phyloP scores from a whole-genome alignment of 2,797 vertebrate species.

The Pipistrellus kuhlii region DNA sequence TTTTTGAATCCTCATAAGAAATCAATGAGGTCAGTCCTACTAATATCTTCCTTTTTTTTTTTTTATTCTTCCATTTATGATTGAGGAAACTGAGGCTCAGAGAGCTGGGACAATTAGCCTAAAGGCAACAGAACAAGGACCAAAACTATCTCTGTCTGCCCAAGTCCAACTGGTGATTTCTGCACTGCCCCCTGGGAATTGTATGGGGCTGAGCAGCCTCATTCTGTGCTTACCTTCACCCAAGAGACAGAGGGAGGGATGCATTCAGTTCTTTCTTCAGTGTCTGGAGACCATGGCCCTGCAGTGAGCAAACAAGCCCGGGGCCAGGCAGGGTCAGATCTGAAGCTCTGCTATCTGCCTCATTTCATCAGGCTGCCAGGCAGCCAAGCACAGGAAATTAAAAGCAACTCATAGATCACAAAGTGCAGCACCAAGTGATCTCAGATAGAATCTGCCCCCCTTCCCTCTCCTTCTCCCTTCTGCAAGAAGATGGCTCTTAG shows the following conservation, averaged over 20 bases:
- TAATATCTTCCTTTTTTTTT: neutral
- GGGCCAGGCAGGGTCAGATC: neutral
- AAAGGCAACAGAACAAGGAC: neutral
- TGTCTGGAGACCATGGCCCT: neutral
- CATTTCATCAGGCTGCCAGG: constrained; percentile 76
- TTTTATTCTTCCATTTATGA: neutral
- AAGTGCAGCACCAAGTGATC: constrained; percentile 48
- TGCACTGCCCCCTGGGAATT: neutral
- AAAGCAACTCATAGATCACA: constrained; percentile 79
- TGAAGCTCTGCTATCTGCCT: constrained; percentile 70
- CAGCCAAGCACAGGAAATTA: constrained; percentile 80
- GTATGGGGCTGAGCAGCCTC: neutral
- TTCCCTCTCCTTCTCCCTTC: neutral
- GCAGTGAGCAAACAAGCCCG: neutral
- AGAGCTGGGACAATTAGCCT: neutral
- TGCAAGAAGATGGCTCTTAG: neutral
- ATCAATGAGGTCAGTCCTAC: neutral
- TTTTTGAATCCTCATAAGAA: neutral
- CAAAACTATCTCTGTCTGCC: neutral
- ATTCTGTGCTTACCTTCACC: neutral
- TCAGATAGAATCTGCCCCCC: constrained; percentile 17
- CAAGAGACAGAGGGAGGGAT: neutral
- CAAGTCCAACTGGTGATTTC: neutral
- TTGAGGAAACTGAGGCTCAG: neutral
- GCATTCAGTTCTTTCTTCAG: neutral